A percentile compares a stretch with the other conserved stretches of the same genome.
Conservation (phyloP, 2,888 invertebrate species). For the Rotaria socialis region DNA sequence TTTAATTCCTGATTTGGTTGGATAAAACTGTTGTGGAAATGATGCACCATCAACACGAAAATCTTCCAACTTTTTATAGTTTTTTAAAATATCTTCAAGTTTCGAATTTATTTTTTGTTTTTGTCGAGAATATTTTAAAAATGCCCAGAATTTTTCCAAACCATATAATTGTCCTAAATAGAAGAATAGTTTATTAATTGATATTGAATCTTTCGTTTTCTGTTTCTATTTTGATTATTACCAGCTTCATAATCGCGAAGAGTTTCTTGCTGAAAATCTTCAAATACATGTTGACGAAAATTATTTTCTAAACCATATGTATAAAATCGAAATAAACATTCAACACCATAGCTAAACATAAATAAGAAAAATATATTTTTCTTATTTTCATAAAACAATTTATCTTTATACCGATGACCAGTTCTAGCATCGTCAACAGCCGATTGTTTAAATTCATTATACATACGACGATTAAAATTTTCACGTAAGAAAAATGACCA, state of each 20-base stretch:
- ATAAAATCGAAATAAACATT: conserved; percentile 83
- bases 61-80: conserved; percentile 61
- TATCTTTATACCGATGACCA: conserved; percentile 72
- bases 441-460: conserved; percentile 82
- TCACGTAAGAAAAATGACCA: conserved; percentile 99
- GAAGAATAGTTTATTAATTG: neutral
- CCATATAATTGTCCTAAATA: conserved; percentile 84
- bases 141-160: conserved; percentile 98
- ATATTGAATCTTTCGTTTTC: neutral
- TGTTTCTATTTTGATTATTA: conserved; percentile 55
- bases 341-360: conserved; percentile 64
- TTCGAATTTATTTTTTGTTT: conserved; percentile 56
- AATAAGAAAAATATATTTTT: neutral
- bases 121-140: conserved; percentile 76
- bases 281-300: conserved; percentile 87
- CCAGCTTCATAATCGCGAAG: conserved; percentile 81
- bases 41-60: conserved; percentile 50
- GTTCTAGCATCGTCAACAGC: conserved; percentile 87
- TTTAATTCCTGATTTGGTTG: conserved; percentile 13
- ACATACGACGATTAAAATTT: conserved; percentile 96
- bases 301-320: conserved; percentile 93
- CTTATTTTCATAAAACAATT: too few relatives aligned
- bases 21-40: conserved; percentile 29
- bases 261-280: conserved; percentile 90
- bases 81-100: conserved; percentile 58